These are phyloP conservation scores for Ramazzottius varieornatus DNA, from an alignment of 2,888 invertebrate species.

Conservation along the genomic window DNA sequence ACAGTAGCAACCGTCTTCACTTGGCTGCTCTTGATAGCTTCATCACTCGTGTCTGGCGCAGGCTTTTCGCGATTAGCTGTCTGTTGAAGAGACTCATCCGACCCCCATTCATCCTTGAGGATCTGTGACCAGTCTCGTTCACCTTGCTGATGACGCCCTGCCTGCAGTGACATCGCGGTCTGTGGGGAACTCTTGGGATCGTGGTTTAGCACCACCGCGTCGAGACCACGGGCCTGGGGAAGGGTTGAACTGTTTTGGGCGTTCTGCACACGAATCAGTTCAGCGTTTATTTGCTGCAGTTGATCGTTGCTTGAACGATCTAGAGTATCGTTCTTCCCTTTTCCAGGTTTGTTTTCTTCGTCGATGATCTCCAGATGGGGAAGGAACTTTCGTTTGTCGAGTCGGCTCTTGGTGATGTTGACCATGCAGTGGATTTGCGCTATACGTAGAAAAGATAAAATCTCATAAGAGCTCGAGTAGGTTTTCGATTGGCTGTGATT, in stretches of 20 bases:
- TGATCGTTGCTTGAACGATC: background rate
- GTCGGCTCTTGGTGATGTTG: background rate
- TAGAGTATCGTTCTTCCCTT: too few species aligned
- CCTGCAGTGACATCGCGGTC: background rate
- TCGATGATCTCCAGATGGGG: background rate
- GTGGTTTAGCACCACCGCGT: background rate
- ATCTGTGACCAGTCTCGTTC: background rate
- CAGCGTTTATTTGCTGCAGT: background rate
- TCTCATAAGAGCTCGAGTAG: too few species aligned
- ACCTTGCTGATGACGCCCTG: too few species aligned
- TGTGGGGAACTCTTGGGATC: background rate
- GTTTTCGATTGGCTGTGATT: too few species aligned
- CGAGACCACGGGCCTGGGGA: background rate
- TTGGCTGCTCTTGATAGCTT: too few species aligned
- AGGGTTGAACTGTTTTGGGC: too few species aligned
- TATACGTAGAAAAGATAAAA: too few species aligned
- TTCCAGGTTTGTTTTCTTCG: background rate
- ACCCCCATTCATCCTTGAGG: background rate
- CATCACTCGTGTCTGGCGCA: too few species aligned
- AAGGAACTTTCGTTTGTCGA: background rate
- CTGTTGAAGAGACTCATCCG: background rate
- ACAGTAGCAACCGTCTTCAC: background rate
- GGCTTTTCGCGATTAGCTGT: background rate
- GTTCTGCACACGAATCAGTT: background rate
- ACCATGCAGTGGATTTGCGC: conserved; percentile 1